Conservation (phyloP, 2,113 vertebrate species). For the Polypterus bichir region DNA sequence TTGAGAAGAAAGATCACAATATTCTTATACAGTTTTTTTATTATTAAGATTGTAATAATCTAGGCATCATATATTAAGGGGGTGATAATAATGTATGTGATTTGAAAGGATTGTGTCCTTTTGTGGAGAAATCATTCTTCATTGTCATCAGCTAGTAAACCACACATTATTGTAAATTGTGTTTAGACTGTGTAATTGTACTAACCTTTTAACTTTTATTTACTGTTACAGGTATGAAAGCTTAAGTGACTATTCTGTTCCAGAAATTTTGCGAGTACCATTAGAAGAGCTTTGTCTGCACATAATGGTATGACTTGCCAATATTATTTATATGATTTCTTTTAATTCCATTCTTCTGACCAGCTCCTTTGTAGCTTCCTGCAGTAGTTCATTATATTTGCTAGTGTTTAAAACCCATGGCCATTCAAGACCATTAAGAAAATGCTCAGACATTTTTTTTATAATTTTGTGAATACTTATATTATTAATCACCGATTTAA, state of each 20-base stretch:
- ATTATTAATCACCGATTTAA: too few species aligned
- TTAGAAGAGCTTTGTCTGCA: constrained; percentile 94
- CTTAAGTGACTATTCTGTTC: constrained; percentile 88
- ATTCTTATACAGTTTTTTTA: too few species aligned
- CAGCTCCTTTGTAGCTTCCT: too few species aligned
- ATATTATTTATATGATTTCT: background rate
- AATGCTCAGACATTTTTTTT: constrained; percentile 1
- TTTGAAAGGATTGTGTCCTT: too few species aligned
- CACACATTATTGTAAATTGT: background rate
- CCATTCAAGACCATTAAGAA: too few species aligned
- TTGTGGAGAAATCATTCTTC: too few species aligned
- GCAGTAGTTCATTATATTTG: background rate
- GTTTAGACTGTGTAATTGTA: background rate
- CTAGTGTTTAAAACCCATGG: background rate
- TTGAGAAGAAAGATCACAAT: too few species aligned
- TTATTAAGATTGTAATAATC: too few species aligned
- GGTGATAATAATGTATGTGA: too few species aligned
- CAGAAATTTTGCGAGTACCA: constrained; percentile 89
- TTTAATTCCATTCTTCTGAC: too few species aligned
- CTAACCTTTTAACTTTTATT: background rate
- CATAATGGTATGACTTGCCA: constrained; percentile 68
- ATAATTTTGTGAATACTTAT: background rate
- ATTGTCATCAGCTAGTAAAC: too few species aligned
- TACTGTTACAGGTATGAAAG: constrained; percentile 63
- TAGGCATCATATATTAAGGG: too few species aligned